A percentile compares a stretch with the other conserved stretches of the same genome.
phyloP scores from a whole-genome alignment of 1,140 invertebrate genomes.

The Drosophila saltans region DNA sequence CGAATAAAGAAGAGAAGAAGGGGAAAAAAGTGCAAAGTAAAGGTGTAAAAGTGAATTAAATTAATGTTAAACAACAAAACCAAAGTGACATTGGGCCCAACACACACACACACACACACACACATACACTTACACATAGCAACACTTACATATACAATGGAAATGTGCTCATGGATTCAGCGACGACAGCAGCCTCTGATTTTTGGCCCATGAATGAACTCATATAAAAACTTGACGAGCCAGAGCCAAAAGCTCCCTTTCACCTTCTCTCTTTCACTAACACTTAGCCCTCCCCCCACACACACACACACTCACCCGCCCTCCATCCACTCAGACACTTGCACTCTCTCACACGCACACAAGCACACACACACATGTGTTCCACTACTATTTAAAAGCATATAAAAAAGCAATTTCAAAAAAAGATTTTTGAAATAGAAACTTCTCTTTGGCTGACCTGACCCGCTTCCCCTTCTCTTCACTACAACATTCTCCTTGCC shows the following conservation, averaged over 20 bases:
- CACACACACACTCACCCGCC: conserved; percentile 16
- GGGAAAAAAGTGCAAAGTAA: background rate
- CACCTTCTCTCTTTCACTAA: conserved; percentile 23
- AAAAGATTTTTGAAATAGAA: conserved; percentile 60
- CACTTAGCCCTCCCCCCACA: conserved; percentile 4
- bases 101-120: conserved; percentile 17
- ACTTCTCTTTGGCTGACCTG: conserved; percentile 27
- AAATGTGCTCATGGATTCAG: conserved; percentile 38
- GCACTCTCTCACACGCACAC: conserved; percentile 33
- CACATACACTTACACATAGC: conserved; percentile 27
- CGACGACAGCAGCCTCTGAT: conserved; percentile 26
- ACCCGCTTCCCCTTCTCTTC: background rate
- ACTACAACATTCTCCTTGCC: background rate
- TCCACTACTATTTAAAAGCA: conserved; percentile 55
- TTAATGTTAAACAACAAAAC: background rate
- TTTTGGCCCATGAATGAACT: conserved; percentile 75
- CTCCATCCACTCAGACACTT: conserved; percentile 22
- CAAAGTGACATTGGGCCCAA: conserved; percentile 32
- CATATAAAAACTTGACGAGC: conserved; percentile 60
- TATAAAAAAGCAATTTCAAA: conserved; percentile 68
- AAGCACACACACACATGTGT: conserved; percentile 34
- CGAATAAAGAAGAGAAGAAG: conserved; percentile 34
- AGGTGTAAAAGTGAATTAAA: conserved; percentile 11
- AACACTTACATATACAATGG: conserved; percentile 35
- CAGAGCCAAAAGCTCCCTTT: conserved; percentile 33